Evolutionary conservation across 2,113 vertebrate genomes (phyloP).

Genomic region (Crotalus tigris): DNA sequence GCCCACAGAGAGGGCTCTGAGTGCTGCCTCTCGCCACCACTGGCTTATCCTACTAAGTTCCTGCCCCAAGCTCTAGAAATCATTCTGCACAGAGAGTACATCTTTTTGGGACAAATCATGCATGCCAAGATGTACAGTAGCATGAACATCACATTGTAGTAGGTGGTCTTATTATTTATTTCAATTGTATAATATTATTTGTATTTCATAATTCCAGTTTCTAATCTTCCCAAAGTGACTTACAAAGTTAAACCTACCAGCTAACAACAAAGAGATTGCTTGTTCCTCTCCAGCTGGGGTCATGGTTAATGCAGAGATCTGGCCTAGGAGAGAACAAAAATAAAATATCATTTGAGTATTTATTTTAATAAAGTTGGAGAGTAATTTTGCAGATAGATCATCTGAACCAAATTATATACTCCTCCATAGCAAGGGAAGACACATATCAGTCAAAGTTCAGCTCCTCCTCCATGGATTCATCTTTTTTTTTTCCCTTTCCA

Average conservation of each 20-base stretch:
- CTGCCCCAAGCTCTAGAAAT: too few species aligned
- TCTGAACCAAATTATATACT: background rate
- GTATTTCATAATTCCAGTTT: background rate
- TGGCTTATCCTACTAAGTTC: too few species aligned
- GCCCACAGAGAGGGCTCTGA: too few species aligned
- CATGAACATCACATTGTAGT: background rate
- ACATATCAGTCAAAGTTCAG: background rate
- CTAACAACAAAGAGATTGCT: background rate
- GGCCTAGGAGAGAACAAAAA: background rate
- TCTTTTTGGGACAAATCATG: too few species aligned
- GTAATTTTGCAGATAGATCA: background rate
- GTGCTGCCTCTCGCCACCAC: too few species aligned
- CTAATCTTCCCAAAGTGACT: background rate
- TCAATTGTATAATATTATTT: background rate
- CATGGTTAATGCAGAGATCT: background rate
- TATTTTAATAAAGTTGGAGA: background rate
- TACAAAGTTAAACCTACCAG: background rate
- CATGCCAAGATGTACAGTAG: too few species aligned
- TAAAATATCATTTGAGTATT: background rate
- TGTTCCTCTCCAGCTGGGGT: background rate
- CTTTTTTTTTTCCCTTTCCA: background rate
- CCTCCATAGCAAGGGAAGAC: background rate
- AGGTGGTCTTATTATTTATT: background rate
- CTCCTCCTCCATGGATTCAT: background rate
- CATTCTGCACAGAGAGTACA: too few species aligned